Base-by-base conservation (phyloP, 2,797 vertebrate species). In the Eulemur rubriventer region DNA sequence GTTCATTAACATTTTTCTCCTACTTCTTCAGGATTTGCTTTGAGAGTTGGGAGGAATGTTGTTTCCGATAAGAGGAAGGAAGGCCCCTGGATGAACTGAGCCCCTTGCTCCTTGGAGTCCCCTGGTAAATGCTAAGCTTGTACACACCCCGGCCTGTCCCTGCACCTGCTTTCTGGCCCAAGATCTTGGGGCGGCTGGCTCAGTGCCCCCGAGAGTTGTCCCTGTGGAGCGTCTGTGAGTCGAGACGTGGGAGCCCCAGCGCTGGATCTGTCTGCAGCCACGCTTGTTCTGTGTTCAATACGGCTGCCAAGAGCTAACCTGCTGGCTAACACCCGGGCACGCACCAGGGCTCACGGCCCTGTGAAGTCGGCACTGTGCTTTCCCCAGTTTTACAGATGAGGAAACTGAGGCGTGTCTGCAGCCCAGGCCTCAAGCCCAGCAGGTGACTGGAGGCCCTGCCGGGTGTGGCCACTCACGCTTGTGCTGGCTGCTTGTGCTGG, bases 1-100 rank as follows among this genome's bases (percentile, higher is more conserved):
- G n/a, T 43, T 82, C 55, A 79, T 73, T 92, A 82, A 38, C 89
- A 91, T 88, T 94, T 95, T 93, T 35, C 91, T 93, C 81, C 67
- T n/a, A 26, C 63, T 81, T 79, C 75, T 69, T 80, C 7, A 48
- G 24, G 35, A 82, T 67, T 73, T 75, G 70, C 55, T 96, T 65
- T 94, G 93, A 55, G 28, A 76, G 35, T 26, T 43, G 33, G 63
- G n/a, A 85, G 67, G 67, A 85, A 86, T 86, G 43, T 86, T 48
- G 61, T 76, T 67, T 75, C 73, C 61, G 50, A 33, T 63, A 13
- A 95, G 72, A 75, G 89, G 50, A 81, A 83, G 69, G 46, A 10
- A 41, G 70, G 14, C 12, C 41, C 33, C 22, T 10, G 3, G 33
- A 13, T 6, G 67, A 84, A 33, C 0, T 0, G 4, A 80, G 9